Conservation (phyloP, 2,888 invertebrate genomes). For the Chymomyza caudatula region DNA sequence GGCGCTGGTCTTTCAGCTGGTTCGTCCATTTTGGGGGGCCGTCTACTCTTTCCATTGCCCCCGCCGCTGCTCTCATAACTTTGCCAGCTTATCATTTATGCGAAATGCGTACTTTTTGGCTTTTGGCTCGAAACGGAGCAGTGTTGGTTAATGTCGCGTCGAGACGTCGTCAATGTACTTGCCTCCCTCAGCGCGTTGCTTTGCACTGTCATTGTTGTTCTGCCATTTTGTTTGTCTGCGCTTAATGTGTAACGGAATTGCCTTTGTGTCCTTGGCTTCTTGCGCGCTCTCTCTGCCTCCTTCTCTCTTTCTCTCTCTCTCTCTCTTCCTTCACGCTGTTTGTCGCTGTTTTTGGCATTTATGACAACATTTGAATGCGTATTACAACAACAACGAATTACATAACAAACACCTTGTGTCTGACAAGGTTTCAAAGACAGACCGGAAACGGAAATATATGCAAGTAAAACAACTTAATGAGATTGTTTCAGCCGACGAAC, state of each 20-base stretch:
- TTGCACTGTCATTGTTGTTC: constrained; percentile 19
- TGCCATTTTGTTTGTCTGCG: constrained; percentile 64
- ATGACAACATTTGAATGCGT: constrained; percentile 6
- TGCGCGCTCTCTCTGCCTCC: constrained; percentile 67
- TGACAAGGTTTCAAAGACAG: constrained; percentile 4
- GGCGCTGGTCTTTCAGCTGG: constrained; percentile 12
- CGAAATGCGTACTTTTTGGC: constrained; percentile 68
- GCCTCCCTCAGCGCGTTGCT: not conserved
- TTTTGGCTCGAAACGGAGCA: constrained; percentile 30
- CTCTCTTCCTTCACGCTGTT: not conserved
- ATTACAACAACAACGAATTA: constrained; percentile 59
- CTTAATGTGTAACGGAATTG: constrained; percentile 65
- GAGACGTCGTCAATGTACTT: constrained; percentile 5
- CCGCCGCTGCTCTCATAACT: constrained; percentile 42
- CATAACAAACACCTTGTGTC: constrained; percentile 67
- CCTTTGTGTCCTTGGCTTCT: constrained; percentile 68
- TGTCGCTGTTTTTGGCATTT: constrained; percentile 13
- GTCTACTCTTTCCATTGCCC: not conserved
- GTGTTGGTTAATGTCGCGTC: not conserved
- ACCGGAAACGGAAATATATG: constrained; percentile 27
- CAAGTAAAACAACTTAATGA: constrained; percentile 54
- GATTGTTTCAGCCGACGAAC: constrained; percentile 9
- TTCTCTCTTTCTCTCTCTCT: constrained; percentile 6
- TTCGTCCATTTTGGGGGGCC: constrained; percentile 7
- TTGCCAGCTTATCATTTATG: constrained; percentile 66